Evolutionary conservation across 92 coral and sea anemone genomes (phyloP).

Genomic region (Ricordea florida): DNA sequence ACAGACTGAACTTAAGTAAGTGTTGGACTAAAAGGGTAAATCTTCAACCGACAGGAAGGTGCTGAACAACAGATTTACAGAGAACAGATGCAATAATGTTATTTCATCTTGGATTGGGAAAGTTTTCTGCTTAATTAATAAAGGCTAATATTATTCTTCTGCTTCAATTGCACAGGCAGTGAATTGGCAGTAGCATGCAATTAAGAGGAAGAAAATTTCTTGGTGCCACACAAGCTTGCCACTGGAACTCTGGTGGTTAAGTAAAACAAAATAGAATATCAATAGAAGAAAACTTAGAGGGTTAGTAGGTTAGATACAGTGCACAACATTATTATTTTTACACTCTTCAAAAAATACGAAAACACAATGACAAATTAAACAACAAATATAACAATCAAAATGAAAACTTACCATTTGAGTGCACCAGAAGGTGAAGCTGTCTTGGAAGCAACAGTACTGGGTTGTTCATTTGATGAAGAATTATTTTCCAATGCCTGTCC

Average conservation of each 20-base stretch:
- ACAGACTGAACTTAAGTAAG: too few species aligned
- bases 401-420: slow-evolving; percentile 1
- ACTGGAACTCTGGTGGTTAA: slow-evolving; percentile 29
- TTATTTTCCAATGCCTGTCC: neutral
- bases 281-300: slow-evolving; percentile 27
- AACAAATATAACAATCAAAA: neutral
- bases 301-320: neutral
- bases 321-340: neutral
- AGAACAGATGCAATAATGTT: too few species aligned
- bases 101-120: too few species aligned
- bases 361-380: neutral
- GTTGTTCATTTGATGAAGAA: too few species aligned
- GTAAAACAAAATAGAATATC: slow-evolving; percentile 19
- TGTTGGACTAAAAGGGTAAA: too few species aligned
- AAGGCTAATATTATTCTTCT: too few species aligned
- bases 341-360: neutral
- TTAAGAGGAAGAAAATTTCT: slow-evolving; percentile 2
- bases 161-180: too few species aligned
- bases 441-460: too few species aligned
- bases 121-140: too few species aligned
- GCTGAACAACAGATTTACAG: too few species aligned
- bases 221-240: slow-evolving; percentile 24
- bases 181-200: too few species aligned
- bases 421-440: neutral
- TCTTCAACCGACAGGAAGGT: too few species aligned